These are phyloP conservation scores for Sarcophaga rosellei DNA, from an alignment of 2,888 invertebrate genomes.

Conservation along the genomic window DNA sequence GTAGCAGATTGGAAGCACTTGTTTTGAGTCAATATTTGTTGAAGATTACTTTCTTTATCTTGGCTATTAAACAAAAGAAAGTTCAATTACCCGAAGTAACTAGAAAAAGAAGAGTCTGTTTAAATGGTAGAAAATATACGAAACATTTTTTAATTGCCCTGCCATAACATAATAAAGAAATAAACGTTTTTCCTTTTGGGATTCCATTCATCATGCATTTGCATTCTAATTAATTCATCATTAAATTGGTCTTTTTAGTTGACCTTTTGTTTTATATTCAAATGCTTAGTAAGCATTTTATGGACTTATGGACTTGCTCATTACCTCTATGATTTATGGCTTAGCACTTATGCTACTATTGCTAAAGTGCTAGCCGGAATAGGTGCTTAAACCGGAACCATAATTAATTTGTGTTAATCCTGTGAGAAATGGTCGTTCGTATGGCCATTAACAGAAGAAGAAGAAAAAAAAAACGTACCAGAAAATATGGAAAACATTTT, in stretches of 20 bases:
- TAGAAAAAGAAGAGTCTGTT: too few relatives aligned
- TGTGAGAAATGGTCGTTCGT: constrained; percentile 27
- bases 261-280: constrained; percentile 2
- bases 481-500: constrained; percentile 36
- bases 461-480: too few relatives aligned
- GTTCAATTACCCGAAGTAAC: neutral
- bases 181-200: too few relatives aligned
- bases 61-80: constrained; percentile 17
- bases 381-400: constrained; percentile 62
- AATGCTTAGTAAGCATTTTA: neutral
- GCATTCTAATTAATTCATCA: neutral
- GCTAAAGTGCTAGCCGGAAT: neutral
- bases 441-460: neutral
- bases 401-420: constrained; percentile 67
- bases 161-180: too few relatives aligned
- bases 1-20: constrained; percentile 64
- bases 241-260: neutral
- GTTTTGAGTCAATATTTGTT: constrained; percentile 57
- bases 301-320: neutral
- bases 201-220: too few relatives aligned
- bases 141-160: too few relatives aligned
- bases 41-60: constrained; percentile 14
- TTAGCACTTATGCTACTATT: neutral
- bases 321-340: neutral
- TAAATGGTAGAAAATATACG: neutral